Base-by-base conservation (phyloP, 2,797 vertebrate genomes). In the Protonibea diacanthus region DNA sequence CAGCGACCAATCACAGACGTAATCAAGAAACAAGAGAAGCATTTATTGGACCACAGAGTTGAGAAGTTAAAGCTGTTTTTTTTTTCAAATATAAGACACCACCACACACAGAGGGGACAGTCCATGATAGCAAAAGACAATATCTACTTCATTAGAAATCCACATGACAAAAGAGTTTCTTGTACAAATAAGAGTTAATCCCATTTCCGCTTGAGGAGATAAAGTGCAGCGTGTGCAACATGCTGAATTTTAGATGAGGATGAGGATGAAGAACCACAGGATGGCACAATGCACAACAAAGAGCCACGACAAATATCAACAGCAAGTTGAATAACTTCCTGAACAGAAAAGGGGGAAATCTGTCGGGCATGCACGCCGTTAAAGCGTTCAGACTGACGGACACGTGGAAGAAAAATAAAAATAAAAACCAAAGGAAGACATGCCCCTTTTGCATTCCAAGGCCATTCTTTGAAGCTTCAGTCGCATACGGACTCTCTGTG, bases 381-480 rank as follows among this genome's bases (percentile, higher is more conserved):
- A 68, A 76, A 80, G 82, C 66, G 79, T 75, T 81, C 45, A 78
- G 33, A 82, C 75, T 45, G 66, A 88, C 62, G 63, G 71, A 87
- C 57, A 75, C 63, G 13, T 21, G 68, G 57, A 44, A 13, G 74
- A n/a, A 51, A 63, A 33, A 45, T 18, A 13, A 58, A 81, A 71
- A 69, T 29, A 3, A 33, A 59, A 40, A 71, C 86, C 94, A 95
- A 13, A 23, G 21, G 23, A 60, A 33, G 69, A 88, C 95, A 95
- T 94, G 94, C 93, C 86, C 81, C 89, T 89, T 94, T 94, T 95
- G 93, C 93, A 95, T 95, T 95, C 94, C 94, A 95, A 95, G 65
- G 94, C 95, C 95, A 96, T 96, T 95, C 91, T 91, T 78, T 83
- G 80, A 92, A 92, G 91, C 92, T 88, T 80, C 89, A 76, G 76